Conservation (phyloP, 2,113 vertebrate species). For the Turdus rufiventris region DNA sequence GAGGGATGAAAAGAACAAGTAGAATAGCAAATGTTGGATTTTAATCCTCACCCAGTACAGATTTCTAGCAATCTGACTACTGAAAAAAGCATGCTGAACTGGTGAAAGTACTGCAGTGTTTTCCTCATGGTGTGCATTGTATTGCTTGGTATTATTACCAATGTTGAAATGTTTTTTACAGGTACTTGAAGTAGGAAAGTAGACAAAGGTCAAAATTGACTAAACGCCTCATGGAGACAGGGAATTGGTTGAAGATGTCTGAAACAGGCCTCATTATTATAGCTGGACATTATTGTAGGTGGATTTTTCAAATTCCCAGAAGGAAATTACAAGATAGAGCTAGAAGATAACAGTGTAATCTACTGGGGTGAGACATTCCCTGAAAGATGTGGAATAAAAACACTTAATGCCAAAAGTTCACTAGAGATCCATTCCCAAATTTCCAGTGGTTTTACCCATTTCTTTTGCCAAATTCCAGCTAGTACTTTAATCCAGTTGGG, state of each 20-base stretch:
- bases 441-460: background rate
- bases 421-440: background rate
- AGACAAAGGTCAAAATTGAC: background rate
- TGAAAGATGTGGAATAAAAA: background rate
- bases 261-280: background rate
- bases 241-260: background rate
- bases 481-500: background rate
- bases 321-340: background rate
- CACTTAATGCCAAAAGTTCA: background rate
- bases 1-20: background rate
- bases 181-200: background rate
- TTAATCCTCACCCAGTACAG: background rate
- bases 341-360: background rate
- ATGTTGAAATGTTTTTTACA: background rate
- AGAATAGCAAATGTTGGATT: fast-evolving
- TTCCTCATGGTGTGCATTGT: background rate
- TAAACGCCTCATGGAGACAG: background rate
- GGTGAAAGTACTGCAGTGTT: background rate
- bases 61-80: background rate
- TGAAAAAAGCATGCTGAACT: background rate
- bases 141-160: background rate
- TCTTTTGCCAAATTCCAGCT: background rate
- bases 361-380: background rate
- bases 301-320: background rate
- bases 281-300: background rate